Base-by-base conservation (phyloP, 1,140 invertebrate genomes). In the Scaptomyza hsui region DNA sequence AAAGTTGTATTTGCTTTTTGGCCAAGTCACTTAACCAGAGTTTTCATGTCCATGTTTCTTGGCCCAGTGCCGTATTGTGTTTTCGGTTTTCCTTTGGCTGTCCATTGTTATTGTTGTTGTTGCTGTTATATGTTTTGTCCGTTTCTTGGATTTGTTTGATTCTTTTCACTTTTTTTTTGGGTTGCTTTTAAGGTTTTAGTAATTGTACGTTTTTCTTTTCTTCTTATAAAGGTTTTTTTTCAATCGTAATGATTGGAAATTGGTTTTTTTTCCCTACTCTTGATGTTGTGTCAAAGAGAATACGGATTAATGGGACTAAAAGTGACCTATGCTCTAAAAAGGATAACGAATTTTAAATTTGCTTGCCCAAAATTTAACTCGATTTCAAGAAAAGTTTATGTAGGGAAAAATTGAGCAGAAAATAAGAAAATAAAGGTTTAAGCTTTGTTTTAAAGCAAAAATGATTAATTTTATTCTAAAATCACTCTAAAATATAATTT, bases 161-260 rank as follows among this genome's bases (percentile, higher is more conserved):
- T 37, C 19, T 29, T 24, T 29, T 48, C n/a, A 41, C 7, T 29
- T 29, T 12, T 63, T 45, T 65, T 65, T 64, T 65, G 37, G 7
- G 24, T 56, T 56, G 35, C 47, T 61, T 21, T 61, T 37, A 44
- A 39, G 48, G 3, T 68, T 63, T 70, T 41, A 37, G 62, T 65
- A 72, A 72, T 67, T 67, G 55, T 47, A 29, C 13, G n/a, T 52
- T 52, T 59, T 59, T 49, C 35, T n/a, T 26, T 26, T 21, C 24
- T 49, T 10, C 1, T 47, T 45, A 21, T 21, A 26, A 26, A 45
- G 64, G 15, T n/a, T 63, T 59, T 69, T 47, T 45, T 47, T 60
- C 47, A 67, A 47, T 55, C 18, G 24, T 53, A 72, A 60, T 72
- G 48, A 67, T 67, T 72, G 69, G 53, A 67, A 59, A 60, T 65